Evolutionary conservation across 2,113 vertebrate genomes (phyloP).

Genomic region (Raja brachyura): DNA sequence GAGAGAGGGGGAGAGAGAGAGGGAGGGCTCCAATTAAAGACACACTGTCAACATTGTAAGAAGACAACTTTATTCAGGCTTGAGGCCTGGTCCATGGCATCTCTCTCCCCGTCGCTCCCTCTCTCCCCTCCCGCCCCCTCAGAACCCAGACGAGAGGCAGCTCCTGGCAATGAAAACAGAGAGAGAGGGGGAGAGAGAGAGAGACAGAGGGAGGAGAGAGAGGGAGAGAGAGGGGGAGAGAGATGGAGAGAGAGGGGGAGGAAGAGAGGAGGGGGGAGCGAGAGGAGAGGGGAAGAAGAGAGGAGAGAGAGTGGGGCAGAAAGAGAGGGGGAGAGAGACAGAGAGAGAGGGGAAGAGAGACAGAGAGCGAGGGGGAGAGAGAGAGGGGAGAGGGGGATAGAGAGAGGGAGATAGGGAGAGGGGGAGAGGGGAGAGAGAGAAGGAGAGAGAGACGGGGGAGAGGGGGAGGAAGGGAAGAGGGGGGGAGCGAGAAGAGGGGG

Average conservation of each 20-base stretch:
- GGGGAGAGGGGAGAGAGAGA: constrained; percentile 39
- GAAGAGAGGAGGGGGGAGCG: neutral
- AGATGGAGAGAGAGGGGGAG: neutral
- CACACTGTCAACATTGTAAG: too few species aligned
- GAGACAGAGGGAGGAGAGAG: neutral
- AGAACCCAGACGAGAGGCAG: too few species aligned
- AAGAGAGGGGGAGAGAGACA: neutral
- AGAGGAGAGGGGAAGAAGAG: neutral
- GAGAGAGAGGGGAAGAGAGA: neutral
- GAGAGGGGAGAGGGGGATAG: neutral
- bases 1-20: too few species aligned
- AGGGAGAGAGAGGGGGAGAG: too few species aligned
- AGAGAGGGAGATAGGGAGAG: too few species aligned
- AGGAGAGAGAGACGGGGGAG: constrained; percentile 9
- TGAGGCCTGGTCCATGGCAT: too few species aligned
- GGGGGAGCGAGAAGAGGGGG: neutral
- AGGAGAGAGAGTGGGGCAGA: neutral
- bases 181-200: neutral
- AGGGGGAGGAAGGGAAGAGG: neutral
- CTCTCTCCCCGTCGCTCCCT: too few species aligned
- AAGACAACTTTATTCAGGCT: too few species aligned
- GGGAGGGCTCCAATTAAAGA: too few species aligned
- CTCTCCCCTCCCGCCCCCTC: too few species aligned
- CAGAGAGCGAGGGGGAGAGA: neutral
- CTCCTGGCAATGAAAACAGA: too few species aligned